Conservation (phyloP, 2,113 vertebrate species). For the Ceyx margarethae region DNA sequence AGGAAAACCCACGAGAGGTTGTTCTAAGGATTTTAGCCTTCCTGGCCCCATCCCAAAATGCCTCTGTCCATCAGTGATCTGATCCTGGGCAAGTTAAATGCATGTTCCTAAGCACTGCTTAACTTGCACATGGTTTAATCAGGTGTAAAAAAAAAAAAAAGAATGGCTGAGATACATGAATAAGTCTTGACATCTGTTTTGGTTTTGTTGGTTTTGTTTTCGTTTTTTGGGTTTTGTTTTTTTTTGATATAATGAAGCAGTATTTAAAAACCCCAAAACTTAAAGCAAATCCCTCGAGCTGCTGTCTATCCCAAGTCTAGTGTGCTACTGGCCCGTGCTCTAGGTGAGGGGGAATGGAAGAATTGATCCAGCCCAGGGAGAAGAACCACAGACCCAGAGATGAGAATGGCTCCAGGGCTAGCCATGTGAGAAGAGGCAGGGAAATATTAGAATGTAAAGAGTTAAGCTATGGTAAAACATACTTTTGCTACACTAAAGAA, state of each 20-base stretch:
- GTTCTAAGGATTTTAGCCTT: neutral
- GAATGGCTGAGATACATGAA: rapidly evolving
- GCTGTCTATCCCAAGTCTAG: neutral
- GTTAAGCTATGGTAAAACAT: constrained; percentile 86
- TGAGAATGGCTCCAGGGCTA: constrained; percentile 5
- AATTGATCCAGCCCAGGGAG: neutral
- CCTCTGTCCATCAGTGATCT: neutral
- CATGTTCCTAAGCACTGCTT: neutral
- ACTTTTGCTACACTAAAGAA: constrained; percentile 86
- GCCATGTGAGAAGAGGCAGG: neutral
- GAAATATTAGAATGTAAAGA: constrained; percentile 75
- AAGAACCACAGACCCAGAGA: neutral
- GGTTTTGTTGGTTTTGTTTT: too few species aligned
- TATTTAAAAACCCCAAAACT: neutral
- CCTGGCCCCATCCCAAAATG: neutral
- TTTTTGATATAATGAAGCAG: neutral
- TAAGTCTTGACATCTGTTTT: too few species aligned
- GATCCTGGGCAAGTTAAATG: neutral
- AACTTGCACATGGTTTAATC: neutral
- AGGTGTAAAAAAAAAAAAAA: neutral
- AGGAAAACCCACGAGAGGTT: neutral
- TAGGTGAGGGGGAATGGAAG: neutral
- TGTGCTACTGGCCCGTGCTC: neutral
- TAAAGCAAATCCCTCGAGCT: neutral
- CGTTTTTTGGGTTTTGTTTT: too few species aligned